These are phyloP conservation scores for Mirza zaza DNA, from an alignment of 2,113 vertebrate species.

Conservation along the genomic window DNA sequence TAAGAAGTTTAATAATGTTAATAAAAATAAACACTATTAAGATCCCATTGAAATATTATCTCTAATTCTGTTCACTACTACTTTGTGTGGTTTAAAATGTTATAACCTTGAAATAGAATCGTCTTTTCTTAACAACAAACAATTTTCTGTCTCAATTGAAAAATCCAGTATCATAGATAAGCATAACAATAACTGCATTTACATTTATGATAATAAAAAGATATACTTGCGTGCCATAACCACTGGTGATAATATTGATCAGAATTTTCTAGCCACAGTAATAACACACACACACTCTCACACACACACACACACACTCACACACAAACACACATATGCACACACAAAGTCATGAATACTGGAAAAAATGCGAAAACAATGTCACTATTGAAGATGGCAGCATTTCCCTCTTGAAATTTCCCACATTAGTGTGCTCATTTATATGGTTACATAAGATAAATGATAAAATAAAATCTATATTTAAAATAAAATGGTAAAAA, in stretches of 20 bases:
- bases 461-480: neutral
- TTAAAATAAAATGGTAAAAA: neutral
- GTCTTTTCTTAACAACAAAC: neutral
- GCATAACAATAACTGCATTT: neutral
- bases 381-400: neutral
- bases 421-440: neutral
- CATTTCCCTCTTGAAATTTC: neutral
- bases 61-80: neutral
- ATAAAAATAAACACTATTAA: neutral
- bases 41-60: neutral
- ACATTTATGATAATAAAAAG: neutral
- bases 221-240: rapidly evolving
- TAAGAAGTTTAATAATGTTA: neutral
- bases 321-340: neutral
- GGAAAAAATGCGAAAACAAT: neutral
- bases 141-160: neutral
- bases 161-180: neutral
- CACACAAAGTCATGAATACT: neutral
- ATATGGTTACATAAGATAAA: neutral
- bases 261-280: neutral
- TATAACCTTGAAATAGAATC: neutral
- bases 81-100: neutral
- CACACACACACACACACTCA: neutral
- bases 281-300: neutral
- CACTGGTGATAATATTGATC: neutral